phyloP scores from a whole-genome alignment of 2,888 invertebrate species.

The Drosophila vallismaia region DNA sequence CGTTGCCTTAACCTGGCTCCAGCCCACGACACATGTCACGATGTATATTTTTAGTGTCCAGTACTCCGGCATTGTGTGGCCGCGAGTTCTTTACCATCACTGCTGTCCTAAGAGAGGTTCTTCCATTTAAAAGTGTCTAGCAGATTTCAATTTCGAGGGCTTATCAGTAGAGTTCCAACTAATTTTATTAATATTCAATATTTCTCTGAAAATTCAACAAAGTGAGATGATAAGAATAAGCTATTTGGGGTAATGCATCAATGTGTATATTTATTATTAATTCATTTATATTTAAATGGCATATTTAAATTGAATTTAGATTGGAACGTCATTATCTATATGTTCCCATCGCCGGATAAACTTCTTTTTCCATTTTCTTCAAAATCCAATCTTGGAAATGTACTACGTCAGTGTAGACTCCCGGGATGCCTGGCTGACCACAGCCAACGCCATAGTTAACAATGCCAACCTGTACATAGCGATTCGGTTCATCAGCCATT shows the following conservation, averaged over 20 bases:
- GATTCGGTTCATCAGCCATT: neutral
- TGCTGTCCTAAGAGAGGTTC: neutral
- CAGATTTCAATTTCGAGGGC: neutral
- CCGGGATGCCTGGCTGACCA: neutral
- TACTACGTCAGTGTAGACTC: neutral
- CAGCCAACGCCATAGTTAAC: conserved; percentile 3
- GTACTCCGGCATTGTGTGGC: neutral
- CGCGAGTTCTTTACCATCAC: neutral
- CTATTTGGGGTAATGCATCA: too few relatives aligned
- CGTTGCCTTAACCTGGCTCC: neutral
- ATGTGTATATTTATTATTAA: too few relatives aligned
- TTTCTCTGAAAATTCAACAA: too few relatives aligned
- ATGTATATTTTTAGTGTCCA: neutral
- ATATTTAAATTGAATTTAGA: neutral
- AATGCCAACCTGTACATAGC: conserved; percentile 9
- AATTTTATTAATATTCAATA: neutral
- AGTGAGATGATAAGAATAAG: too few relatives aligned
- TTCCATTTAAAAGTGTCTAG: neutral
- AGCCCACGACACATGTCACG: neutral
- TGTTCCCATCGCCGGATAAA: neutral
- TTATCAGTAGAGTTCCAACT: neutral
- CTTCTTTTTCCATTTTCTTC: neutral
- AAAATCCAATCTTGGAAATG: neutral
- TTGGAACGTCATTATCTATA: neutral
- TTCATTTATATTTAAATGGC: too few relatives aligned